Base-by-base conservation (phyloP, 2,113 vertebrate genomes). In the Chroicocephalus ridibundus region DNA sequence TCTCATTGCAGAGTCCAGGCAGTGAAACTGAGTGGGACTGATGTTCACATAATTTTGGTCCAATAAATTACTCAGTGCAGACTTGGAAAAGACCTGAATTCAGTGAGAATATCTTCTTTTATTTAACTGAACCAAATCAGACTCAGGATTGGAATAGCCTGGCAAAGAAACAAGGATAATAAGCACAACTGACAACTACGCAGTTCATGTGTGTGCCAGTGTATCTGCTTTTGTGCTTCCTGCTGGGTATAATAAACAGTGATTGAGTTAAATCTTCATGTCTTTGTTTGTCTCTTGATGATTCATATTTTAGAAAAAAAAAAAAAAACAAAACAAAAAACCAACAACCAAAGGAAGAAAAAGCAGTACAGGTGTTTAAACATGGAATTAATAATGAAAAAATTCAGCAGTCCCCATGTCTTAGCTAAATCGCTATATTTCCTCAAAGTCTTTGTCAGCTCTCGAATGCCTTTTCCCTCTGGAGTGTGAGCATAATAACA, bases 181-280 rank as follows among this genome's bases (percentile, higher is more conserved):
- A 42, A 70, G 9, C 22, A 21, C 3, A 46, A 9, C 3, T 55
- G 18, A 62, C 26, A 86, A 11, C 22, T 40, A 42, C 16, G 22
- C 55, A 1, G 0, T 72, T 36, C 10, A 22, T 38, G 47, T 8
- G 3, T 32, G 11, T 77, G n/a, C 34, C 5, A 22, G 4, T 1
- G 1, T 82, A 36, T 42, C 82, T 55, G 20, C 0, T 0, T 78
- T 70, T 71, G 5, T 81, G 22, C 31, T 65, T 76, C 52, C 27
- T 72, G 11, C 21, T 74, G 49, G 27, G 2, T 76, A 46, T 61
- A 85, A 69, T 34, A 78, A 52, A 10, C 21, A 90, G 34, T 15
- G 36, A 79, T 26, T 81, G 47, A 74, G 19, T 69, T 61, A 86
- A 74, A 70, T 69, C 25, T 69, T 80, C 32, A 42, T 62, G 21